Evolutionary conservation across 2,797 vertebrate genomes (phyloP), one percentile per base, ranked within the genome.

Genomic region (Halcyon badia): DNA sequence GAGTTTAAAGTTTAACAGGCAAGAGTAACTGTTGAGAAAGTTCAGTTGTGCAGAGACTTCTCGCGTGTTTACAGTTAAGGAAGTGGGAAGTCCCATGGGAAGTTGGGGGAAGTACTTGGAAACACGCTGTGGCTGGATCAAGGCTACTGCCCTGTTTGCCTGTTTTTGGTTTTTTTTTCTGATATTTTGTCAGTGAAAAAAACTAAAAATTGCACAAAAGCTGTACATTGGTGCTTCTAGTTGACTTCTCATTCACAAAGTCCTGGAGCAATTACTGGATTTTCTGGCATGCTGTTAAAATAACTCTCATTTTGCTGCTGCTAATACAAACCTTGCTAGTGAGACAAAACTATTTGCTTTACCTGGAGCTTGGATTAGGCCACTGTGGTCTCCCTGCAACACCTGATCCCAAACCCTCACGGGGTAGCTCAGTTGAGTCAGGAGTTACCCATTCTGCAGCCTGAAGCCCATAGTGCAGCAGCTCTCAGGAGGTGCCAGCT

Each of bases 21-120:
- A 75, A 92, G 42, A 65, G 64, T 83, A 83, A 35, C 75, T 94
- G 71, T 85, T 77, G 61, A 56, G 69, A 89, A 89, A 65, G 66
- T 57, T 89, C 41, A 48, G 83, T 82, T 1, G 21, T 83, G 75
- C 81, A 41, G 83, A 68, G 81, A 12, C 61, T 90, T 89, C 87
- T 91, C 5, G 1, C 60, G 22, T 83, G 80, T 93, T 96, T 92
- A 92, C 81, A 52, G 68, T 77, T 90, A 73, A 93, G 92, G 88
- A 96, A 95, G 60, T 0, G 5, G 66, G 70, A 90, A 87, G 49
- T 83, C 93, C 81, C 71, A 8, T 37, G 86, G 89, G 93, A 93
- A 30, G 35, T 14, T 89, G 42, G 49, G 91, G 92, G 61, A 90
- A 95, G 75, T 68, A 83, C 82, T 95, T 87, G 88, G 89, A 94